Evolutionary conservation across 1,140 invertebrate genomes (phyloP).

Genomic region (Drosophila nebulosa): DNA sequence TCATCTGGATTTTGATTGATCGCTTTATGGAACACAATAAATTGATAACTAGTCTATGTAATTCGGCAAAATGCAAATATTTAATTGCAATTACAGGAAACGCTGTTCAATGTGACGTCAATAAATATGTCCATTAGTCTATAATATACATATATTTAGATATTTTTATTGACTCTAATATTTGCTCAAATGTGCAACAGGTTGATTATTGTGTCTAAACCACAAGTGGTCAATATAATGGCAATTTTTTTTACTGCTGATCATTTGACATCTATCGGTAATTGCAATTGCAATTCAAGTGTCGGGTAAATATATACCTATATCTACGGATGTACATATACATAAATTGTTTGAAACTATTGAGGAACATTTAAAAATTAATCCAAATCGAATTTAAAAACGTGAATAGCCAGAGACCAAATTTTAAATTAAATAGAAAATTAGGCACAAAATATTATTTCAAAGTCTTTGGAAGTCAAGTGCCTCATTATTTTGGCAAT

Average conservation of each 20-base stretch:
- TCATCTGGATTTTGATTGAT: neutral
- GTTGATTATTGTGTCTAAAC: slow-evolving; percentile 30
- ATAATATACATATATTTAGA: no score
- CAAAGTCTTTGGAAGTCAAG: no score
- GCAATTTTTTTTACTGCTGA: no score
- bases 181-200: slow-evolving; percentile 41
- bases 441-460: neutral
- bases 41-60: slow-evolving; percentile 5
- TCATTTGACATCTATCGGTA: no score
- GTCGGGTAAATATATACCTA: slow-evolving; percentile 39
- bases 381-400: neutral
- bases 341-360: neutral
- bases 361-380: neutral
- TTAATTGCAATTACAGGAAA: slow-evolving; percentile 49
- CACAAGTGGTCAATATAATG: slow-evolving; percentile 32
- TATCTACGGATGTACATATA: neutral
- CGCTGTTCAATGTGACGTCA: neutral
- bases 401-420: neutral
- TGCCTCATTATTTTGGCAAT: no score
- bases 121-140: neutral
- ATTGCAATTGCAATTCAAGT: slow-evolving; percentile 29
- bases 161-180: slow-evolving; percentile 23
- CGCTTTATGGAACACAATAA: neutral
- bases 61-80: slow-evolving; percentile 59
- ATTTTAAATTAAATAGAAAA: neutral